Percentiles rank a stretch among this genome's conserved stretches.
Evolutionary conservation across 30 jellyfish, hydroid and myxozoan genomes (phyloP).

Genomic region (Calvadosia cruxmelitensis): DNA sequence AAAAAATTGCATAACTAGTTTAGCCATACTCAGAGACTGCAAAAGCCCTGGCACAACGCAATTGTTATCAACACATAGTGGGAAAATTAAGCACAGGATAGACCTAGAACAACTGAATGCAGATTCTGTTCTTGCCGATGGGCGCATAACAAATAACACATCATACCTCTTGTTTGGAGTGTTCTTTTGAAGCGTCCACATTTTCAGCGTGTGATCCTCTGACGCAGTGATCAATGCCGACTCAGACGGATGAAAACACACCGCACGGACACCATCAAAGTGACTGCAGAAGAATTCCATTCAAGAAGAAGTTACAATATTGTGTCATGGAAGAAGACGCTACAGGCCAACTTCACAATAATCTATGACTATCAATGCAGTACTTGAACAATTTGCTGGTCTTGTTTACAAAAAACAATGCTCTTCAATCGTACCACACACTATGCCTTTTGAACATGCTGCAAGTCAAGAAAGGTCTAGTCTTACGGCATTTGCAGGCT

Average conservation of each 20-base stretch:
- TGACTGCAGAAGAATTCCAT: constrained; percentile 34
- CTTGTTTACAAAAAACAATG: neutral
- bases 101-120: too few species aligned
- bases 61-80: too few species aligned
- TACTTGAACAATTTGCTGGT: neutral
- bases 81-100: too few species aligned
- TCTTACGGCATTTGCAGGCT: neutral
- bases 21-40: too few species aligned
- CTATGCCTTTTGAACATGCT: neutral
- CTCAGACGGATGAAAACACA: constrained; percentile 89
- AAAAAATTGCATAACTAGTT: too few species aligned
- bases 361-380: too few species aligned
- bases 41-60: too few species aligned
- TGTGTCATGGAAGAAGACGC: too few species aligned
- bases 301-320: neutral
- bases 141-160: neutral
- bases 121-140: too few species aligned
- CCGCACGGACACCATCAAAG: constrained; percentile 96
- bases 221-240: constrained; percentile 91
- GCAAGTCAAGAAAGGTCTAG: neutral
- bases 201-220: constrained; percentile 93
- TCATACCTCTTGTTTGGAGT: constrained; percentile 77
- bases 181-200: constrained; percentile 92
- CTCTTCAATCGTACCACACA: neutral
- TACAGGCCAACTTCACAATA: too few species aligned